Base-by-base conservation (phyloP, 2,113 vertebrate species). In the Probosciger aterrimus region DNA sequence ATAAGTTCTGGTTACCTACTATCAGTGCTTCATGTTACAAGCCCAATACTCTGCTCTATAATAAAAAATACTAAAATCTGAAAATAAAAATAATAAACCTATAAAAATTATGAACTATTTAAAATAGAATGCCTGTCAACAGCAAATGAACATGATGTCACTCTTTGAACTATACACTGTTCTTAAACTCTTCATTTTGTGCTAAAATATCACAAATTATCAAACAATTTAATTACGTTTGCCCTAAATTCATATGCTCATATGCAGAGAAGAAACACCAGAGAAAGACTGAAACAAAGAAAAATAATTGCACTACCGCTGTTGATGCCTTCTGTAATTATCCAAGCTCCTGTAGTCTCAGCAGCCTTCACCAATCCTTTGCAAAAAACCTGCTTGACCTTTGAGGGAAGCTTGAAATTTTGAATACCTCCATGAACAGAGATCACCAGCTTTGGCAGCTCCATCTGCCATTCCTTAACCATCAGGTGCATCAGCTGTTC, bases 391-490 rank as follows among this genome's bases (percentile, higher is more conserved):
- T 99, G 98, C 59, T 98, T 98, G 50, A 99, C 95, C 82, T 98
- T 99, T 18, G 98, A 97, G 18, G 98, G 95, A 91, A 99, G 98
- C 59, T 97, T 96, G 96, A 99, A 99, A 97, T 99, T 99, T 69
- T 99, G 98, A 44, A 98, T 97, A 14, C 99, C 99, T 41, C 99
- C 99, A 13, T 99, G 99, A 91, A 99, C 98, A 6, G 98, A 99
- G 71, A 99, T 98, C 24, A 99, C 98, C 23, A 99, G 97, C 96
- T 99, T 99, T 68, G 99, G 99, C 88, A 98, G 96, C 55, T 99
- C 99, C 98, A 99, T 99, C 94, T 99, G 99, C 99, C 99, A 99
- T 95, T 99, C 99, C 93, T 97, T 98, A 92, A 99, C 89, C 99
- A 99, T 99, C 94, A 99, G 96, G 55, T 99, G 98, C 85, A 99